A percentile compares a stretch with the other conserved stretches of the same genome.
Conservation (phyloP, 2,888 invertebrate genomes). For the Neelides folsomi region DNA sequence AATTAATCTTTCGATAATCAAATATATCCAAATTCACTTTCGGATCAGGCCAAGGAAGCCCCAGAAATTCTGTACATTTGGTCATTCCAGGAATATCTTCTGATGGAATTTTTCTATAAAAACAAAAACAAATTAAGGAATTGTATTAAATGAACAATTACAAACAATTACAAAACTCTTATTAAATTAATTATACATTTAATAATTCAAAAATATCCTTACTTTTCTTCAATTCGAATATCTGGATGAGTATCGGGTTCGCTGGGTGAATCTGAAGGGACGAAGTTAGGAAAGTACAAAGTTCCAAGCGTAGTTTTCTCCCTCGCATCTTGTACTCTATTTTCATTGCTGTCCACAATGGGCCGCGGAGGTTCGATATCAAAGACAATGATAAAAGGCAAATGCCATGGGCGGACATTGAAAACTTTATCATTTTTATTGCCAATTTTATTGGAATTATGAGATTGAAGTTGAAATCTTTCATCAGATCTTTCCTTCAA, state of each 20-base stretch:
- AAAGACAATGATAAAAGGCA: slow-evolving; percentile 52
- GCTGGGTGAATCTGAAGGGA: slow-evolving; percentile 66
- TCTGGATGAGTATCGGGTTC: slow-evolving; percentile 66
- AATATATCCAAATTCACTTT: slow-evolving; percentile 49
- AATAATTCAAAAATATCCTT: too few species aligned
- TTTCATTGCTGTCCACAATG: slow-evolving; percentile 61
- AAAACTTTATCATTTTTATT: slow-evolving; percentile 53
- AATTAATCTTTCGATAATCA: neutral
- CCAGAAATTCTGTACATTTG: slow-evolving; percentile 61
- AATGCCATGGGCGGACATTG: slow-evolving; percentile 62
- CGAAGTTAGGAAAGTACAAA: slow-evolving; percentile 49
- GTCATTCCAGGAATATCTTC: slow-evolving; percentile 76
- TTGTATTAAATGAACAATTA: neutral
- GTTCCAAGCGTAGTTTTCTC: slow-evolving; percentile 73
- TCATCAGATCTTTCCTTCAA: slow-evolving; percentile 76
- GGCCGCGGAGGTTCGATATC: slow-evolving; percentile 40
- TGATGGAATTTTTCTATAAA: slow-evolving; percentile 54
- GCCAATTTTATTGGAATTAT: too few species aligned
- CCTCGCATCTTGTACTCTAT: slow-evolving; percentile 69
- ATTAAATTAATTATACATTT: too few species aligned
- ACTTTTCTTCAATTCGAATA: neutral
- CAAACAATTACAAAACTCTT: too few species aligned
- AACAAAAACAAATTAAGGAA: slow-evolving; percentile 1
- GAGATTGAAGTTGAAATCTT: slow-evolving; percentile 44
- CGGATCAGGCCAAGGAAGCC: slow-evolving; percentile 71